A percentile compares a stretch with the other conserved stretches of the same genome.
Evolutionary conservation across 2,888 invertebrate genomes (phyloP).

Genomic region (Leucoma salicis): DNA sequence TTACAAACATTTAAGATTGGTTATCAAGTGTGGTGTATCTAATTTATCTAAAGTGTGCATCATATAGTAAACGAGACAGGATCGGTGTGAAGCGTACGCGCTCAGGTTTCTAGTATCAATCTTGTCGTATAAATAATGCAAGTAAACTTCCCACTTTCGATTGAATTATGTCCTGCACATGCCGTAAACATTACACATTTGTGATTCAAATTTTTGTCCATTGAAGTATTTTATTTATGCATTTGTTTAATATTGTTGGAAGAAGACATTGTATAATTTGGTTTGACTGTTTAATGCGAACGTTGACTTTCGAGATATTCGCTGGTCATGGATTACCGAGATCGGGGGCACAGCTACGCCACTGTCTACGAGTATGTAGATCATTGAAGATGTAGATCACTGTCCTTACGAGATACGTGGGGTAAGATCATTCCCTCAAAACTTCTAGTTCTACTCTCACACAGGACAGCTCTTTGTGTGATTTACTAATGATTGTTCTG

Average conservation of each 20-base stretch:
- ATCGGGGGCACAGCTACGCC: too few relatives aligned
- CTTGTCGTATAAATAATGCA: constrained; percentile 48
- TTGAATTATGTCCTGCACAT: constrained; percentile 31
- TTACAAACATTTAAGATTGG: constrained; percentile 64
- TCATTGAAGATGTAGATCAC: too few relatives aligned
- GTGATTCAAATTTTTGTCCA: constrained; percentile 30
- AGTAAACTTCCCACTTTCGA: constrained; percentile 42
- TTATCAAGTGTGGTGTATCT: constrained; percentile 63
- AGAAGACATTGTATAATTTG: too few relatives aligned
- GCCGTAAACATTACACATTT: constrained; percentile 28
- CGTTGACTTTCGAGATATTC: too few relatives aligned
- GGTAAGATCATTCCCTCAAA: too few relatives aligned
- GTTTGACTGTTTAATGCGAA: too few relatives aligned
- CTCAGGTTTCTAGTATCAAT: constrained; percentile 54
- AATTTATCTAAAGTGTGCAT: constrained; percentile 70
- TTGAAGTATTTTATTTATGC: constrained; percentile 4
- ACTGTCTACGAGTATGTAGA: too few relatives aligned
- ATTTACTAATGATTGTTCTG: too few relatives aligned
- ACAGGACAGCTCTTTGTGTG: too few relatives aligned
- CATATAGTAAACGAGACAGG: constrained; percentile 38
- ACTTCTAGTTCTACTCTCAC: too few relatives aligned
- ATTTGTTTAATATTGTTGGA: background rate
- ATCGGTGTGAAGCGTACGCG: constrained; percentile 24
- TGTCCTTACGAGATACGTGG: too few relatives aligned
- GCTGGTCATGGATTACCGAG: too few relatives aligned